Base-by-base conservation (phyloP, 2,888 invertebrate genomes). In the Anorthoa munda region DNA sequence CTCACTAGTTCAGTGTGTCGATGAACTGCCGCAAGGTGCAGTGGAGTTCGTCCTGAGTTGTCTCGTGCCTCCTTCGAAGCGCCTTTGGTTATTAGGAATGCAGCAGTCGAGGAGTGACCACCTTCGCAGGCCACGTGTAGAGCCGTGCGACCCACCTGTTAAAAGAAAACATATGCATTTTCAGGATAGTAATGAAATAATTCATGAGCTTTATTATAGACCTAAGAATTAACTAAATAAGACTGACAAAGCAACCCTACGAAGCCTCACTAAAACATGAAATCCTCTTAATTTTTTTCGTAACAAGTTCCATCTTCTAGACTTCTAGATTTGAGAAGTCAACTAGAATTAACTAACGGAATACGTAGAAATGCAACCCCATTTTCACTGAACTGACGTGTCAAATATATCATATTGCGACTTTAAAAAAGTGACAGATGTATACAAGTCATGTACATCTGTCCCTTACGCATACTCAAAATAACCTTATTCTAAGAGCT, bases 21-120 rank as follows among this genome's bases (percentile, higher is more conserved):
- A 88, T 98, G 97, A 84, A 98, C 97, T 0, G 98, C 97, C 0
- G 98, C 98, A 66, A 98, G 96, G 89, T 98, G 98, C 46, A 98
- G 96, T 0, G 98, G 97, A 9, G 98, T 97, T 86, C 97, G 97
- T 18, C 98, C 98, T 21, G 97, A 97, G 86, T 97, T 96, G 90
- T 98, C 98, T 77, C 97, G 96, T 48, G 97, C 97, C 88, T 98
- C 98, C 85, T 97, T 97, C 75, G 97, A 97, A 1, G 97, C 97
- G 9, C 97, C 97, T 75, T 96, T 95, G 18, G 95, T 89, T 78
- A 98, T 95, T 82, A 97, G 95, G 84, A 97, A 95, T 66, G 97
- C 96, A 72, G 97, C 97, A 2, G 97, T 97, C 48, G 97, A 95
- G 65, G 95, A 94, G 90, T 98, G 97, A 0, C 98, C 98, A 15